These are phyloP conservation scores for Smittia aterrima DNA, from an alignment of 2,888 invertebrate species.

Conservation along the genomic window DNA sequence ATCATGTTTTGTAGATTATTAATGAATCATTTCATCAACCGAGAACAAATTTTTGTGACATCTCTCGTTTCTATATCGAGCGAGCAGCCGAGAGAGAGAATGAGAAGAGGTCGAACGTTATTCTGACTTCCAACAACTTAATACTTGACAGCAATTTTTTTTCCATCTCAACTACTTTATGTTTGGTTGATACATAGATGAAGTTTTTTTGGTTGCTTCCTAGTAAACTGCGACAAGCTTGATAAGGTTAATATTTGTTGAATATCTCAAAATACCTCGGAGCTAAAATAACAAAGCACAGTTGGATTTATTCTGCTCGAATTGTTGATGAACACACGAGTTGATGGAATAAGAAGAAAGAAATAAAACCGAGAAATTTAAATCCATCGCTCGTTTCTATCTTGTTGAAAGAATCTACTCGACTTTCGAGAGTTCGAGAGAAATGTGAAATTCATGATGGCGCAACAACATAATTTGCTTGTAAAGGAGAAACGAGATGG, in stretches of 20 bases:
- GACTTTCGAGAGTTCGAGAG: neutral
- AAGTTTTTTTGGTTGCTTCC: neutral
- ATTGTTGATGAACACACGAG: conserved; percentile 9
- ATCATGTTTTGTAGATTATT: neutral
- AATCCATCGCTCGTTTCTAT: neutral
- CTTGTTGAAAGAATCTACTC: neutral
- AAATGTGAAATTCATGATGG: neutral
- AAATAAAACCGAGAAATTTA: neutral
- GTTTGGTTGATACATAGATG: too few species aligned
- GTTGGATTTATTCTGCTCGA: conserved; percentile 31
- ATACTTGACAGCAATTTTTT: too few species aligned
- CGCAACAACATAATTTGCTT: neutral
- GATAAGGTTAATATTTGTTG: conserved; percentile 38
- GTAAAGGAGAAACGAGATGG: neutral
- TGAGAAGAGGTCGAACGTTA: too few species aligned
- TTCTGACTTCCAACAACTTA: too few species aligned
- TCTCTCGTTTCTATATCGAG: neutral
- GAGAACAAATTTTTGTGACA: conserved; percentile 25
- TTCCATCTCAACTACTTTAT: too few species aligned
- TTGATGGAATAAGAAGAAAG: neutral
- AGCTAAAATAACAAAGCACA: conserved; percentile 34
- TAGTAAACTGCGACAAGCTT: neutral
- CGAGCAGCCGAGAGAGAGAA: too few species aligned
- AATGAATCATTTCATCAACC: conserved; percentile 21
- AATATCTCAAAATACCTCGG: conserved; percentile 28